Conservation (phyloP, 2,797 vertebrate species). For the Oceanodroma leucorhoa region DNA sequence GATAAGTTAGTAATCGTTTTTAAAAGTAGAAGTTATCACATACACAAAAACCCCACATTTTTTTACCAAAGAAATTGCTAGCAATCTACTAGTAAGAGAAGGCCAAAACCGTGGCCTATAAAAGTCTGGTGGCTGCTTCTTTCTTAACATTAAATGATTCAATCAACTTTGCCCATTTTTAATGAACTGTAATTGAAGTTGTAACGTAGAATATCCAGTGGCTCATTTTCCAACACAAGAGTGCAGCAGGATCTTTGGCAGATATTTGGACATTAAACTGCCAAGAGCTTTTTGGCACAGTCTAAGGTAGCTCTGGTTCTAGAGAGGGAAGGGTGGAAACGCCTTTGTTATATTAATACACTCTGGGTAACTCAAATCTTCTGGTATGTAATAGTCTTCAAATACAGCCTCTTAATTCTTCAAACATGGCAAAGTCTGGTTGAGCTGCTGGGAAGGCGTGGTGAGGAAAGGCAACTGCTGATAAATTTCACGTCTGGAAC, state of each 20-base stretch:
- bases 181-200: constrained; percentile 13
- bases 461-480: neutral
- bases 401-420: neutral
- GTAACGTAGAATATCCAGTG: neutral
- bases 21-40: neutral
- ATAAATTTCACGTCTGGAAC: neutral
- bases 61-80: neutral
- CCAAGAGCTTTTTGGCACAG: constrained; percentile 20
- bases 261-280: neutral
- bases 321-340: constrained; percentile 14
- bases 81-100: neutral
- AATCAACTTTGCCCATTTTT: neutral
- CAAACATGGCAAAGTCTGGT: neutral
- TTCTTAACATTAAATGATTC: neutral
- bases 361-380: neutral
- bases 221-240: neutral
- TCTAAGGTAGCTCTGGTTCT: neutral
- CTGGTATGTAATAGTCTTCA: neutral
- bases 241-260: neutral
- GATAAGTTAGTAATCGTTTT: fast-evolving
- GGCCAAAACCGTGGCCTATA: neutral
- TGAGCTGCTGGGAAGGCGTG: neutral
- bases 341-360: neutral
- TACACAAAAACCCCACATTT: fast-evolving
- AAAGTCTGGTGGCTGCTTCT: neutral